Evolutionary conservation across 2,888 invertebrate genomes (phyloP), one percentile per base, ranked within the genome.

Genomic region (Andricus quercusramuli): DNA sequence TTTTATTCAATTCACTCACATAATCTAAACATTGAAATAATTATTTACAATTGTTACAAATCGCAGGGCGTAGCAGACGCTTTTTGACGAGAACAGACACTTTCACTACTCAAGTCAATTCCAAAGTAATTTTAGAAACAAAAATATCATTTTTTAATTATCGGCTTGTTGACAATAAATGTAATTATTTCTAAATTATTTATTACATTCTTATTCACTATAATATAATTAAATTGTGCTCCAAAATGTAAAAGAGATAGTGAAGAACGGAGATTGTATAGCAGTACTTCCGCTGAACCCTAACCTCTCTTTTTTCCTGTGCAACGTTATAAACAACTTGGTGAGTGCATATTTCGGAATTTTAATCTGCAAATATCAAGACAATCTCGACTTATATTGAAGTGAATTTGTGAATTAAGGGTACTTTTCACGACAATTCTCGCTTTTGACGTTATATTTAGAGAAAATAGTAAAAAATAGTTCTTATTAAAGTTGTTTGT

Each of bases 291-390:
- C 74, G 74, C n/a, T 51, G 1, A 25, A 22, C 32, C 56, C 51
- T 56, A 74, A 56, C 74, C 74, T 56, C 22, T 59, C 74, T 74
- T 74, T 74, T 74, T 70, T n/a, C 51, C 37, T 56, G 74, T 32
- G 29, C 56, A 56, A 32, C 74, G 32, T 74, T 74, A 37, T 74
- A 74, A 74, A 74, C 74, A 74, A 59, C 51, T 74, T 56, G 74
- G 74, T 74, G 74, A 74, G 74, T 74, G 32, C 56, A 37, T 74
- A 37, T 74, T 74, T 37, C 37, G 29, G 29, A 13, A 32, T 37
- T 74, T 56, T 56, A 74, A 74, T 74, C 74, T 32, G 32, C 17
- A 74, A 56, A 37, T 74, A 74, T 74, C 74, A 5, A 56, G n/a
- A n/a, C 56, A 56, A 74, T 74, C 74, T 3, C 29, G 5, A 11